A percentile compares a stretch with the other conserved stretches of the same genome.
These are phyloP conservation scores for Creontiades dilutus DNA, from an alignment of 2,888 invertebrate species.

Conservation along the genomic window DNA sequence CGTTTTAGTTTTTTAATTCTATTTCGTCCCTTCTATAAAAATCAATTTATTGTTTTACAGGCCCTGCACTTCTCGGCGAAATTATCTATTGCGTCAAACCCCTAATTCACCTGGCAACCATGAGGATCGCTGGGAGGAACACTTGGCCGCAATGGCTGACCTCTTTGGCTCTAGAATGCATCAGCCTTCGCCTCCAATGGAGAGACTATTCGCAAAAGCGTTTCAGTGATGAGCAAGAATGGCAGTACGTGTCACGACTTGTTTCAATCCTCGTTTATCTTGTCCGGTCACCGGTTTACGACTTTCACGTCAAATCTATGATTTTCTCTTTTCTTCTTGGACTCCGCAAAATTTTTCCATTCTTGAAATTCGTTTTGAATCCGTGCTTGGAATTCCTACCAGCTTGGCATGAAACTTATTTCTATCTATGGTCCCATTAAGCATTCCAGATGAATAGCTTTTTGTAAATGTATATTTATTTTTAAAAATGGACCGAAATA, in stretches of 20 bases:
- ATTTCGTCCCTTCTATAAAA: neutral
- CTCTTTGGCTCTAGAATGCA: constrained; percentile 38
- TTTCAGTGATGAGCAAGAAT: constrained; percentile 42
- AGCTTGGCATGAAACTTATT: constrained; percentile 66
- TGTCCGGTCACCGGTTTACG: constrained; percentile 59
- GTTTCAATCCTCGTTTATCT: constrained; percentile 53
- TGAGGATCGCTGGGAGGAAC: constrained; percentile 40
- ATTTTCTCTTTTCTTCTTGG: constrained; percentile 47
- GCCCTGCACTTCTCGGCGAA: constrained; percentile 45
- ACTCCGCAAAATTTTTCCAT: constrained; percentile 62
- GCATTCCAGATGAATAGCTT: neutral
- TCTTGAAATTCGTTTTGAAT: constrained; percentile 46
- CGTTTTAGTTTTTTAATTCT: too few relatives aligned
- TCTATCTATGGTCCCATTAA: constrained; percentile 67
- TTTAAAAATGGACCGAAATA: too few relatives aligned
- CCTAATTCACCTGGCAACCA: constrained; percentile 49
- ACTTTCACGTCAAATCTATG: constrained; percentile 40
- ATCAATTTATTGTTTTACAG: neutral
- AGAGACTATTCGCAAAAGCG: constrained; percentile 12
- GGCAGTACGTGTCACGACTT: constrained; percentile 48
- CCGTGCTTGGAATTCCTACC: constrained; percentile 59
- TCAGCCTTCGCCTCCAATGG: constrained; percentile 57
- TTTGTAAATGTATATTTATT: too few relatives aligned
- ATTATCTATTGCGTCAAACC: constrained; percentile 63
- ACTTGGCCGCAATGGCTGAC: constrained; percentile 55